Base-by-base conservation (phyloP, 2,113 vertebrate species). In the Thryonomys swinderianus region DNA sequence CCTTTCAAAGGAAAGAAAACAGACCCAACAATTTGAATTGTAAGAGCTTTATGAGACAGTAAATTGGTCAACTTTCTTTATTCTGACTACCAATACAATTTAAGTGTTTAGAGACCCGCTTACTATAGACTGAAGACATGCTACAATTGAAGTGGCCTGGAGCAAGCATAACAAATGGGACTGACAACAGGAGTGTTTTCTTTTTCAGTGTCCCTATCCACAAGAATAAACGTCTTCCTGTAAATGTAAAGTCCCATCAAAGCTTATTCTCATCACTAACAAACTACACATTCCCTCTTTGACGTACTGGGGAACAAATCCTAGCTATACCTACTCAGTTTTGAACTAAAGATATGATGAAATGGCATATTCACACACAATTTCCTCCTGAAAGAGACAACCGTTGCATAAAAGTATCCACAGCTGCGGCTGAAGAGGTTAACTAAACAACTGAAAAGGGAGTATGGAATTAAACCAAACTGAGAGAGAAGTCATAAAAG, bases 301-400 rank as follows among this genome's bases (percentile, higher is more conserved):
- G 59, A 57, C 81, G 45, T 97, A 80, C 7, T 93, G 30, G 23
- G 55, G 32, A 92, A 92, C 66, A 85, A 73, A 73, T 90, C 45
- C 55, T 90, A 20, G 92, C 55, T 88, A 32, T 91, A 92, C 37
- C 61, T 86, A 57, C 55, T 89, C 61, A 93, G 57, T 48, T 93
- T 96, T 92, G 57, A 95, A 91, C 80, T 93, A 91, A 94, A 83
- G 37, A 80, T 93, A 78, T 93, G 57, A 81, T 93, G 84, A 91
- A 91, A 92, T 89, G 67, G 4, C 57, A 86, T 94, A 82, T 69
- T 62, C 51, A 87, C 69, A 64, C 76, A 20, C n/a, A 91, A 55
- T 91, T 90, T 96, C n/a, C 57, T 90, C 90, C 84, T 86, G 42
- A 64, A 85, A 90, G 86, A 87, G 42, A 73, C 17, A 91, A 91